phyloP scores from a whole-genome alignment of 2,888 invertebrate genomes.

The Thecocarcelia acutangulata region DNA sequence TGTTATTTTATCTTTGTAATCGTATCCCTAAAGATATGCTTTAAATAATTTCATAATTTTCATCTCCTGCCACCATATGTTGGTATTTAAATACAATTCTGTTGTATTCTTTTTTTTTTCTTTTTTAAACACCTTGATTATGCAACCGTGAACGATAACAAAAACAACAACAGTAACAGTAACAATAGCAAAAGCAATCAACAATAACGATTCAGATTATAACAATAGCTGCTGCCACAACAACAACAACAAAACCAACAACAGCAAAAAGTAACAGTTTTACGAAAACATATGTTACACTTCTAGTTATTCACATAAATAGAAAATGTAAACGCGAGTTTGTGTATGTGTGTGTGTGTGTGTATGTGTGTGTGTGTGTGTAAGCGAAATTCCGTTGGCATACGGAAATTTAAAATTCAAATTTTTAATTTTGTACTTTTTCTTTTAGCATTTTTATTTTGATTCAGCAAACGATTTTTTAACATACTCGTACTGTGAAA shows the following conservation, averaged over 20 bases:
- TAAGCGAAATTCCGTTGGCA: slow-evolving; percentile 21
- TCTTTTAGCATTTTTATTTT: slow-evolving; percentile 4
- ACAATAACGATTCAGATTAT: slow-evolving; percentile 53
- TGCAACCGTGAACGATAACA: slow-evolving; percentile 51
- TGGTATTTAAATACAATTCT: slow-evolving; percentile 44
- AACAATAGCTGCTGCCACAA: slow-evolving; percentile 18
- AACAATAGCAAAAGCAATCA: slow-evolving; percentile 45
- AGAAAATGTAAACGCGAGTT: background rate
- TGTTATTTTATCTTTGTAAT: background rate
- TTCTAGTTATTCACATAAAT: slow-evolving; percentile 25
- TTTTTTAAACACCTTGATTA: slow-evolving; percentile 64
- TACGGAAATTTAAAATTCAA: slow-evolving; percentile 69
- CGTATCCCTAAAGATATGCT: slow-evolving; percentile 23
- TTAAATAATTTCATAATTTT: slow-evolving; percentile 31
- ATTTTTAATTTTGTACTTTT: slow-evolving; percentile 43
- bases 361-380: background rate
- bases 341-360: background rate
- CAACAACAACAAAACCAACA: slow-evolving; percentile 11
- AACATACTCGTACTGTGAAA: slow-evolving; percentile 65
- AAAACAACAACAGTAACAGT: slow-evolving; percentile 15
- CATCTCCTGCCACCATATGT: slow-evolving; percentile 49
- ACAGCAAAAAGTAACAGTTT: slow-evolving; percentile 29
- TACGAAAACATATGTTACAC: slow-evolving; percentile 54
- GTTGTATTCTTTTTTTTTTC: slow-evolving; percentile 22
- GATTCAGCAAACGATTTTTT: slow-evolving; percentile 59